These are phyloP conservation scores for Haliclystus octoradiatus DNA, from an alignment of 30 jellyfish, hydroid and myxozoan genomes.

Conservation along the genomic window DNA sequence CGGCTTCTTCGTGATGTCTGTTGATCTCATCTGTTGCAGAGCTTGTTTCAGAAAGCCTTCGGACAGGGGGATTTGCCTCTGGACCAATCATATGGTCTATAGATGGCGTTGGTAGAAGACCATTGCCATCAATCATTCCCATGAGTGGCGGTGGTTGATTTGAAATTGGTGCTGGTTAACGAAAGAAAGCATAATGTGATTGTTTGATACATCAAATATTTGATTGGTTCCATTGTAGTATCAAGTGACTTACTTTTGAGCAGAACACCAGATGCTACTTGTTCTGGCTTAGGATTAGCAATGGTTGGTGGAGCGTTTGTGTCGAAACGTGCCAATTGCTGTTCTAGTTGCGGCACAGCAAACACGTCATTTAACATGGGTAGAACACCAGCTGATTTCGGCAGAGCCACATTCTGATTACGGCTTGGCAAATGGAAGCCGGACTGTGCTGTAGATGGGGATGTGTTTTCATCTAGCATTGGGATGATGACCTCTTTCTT, in stretches of 20 bases:
- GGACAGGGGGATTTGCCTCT: too few species aligned
- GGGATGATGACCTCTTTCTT: too few species aligned
- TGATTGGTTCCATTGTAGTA: too few species aligned
- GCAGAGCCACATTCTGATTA: background rate
- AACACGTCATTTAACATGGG: conserved; percentile 1
- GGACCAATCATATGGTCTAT: background rate
- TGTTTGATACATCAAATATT: too few species aligned
- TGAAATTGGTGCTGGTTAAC: too few species aligned
- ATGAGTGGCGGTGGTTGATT: too few species aligned
- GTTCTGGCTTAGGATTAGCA: background rate
- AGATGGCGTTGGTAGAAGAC: background rate
- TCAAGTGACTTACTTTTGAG: too few species aligned
- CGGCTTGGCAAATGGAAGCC: background rate
- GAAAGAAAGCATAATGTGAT: too few species aligned
- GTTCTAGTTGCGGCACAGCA: background rate
- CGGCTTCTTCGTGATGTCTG: background rate
- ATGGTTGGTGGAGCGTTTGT: too few species aligned
- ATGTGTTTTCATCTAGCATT: background rate
- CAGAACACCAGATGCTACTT: background rate
- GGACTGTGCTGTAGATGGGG: background rate
- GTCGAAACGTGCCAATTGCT: background rate
- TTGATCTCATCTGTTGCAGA: background rate
- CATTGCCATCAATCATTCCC: background rate
- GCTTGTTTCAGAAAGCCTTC: background rate
- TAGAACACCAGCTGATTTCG: background rate